A percentile compares a stretch with the other conserved stretches of the same genome.
Conservation (phyloP, 2,113 vertebrate species). For the Coptodon bakossiorum region DNA sequence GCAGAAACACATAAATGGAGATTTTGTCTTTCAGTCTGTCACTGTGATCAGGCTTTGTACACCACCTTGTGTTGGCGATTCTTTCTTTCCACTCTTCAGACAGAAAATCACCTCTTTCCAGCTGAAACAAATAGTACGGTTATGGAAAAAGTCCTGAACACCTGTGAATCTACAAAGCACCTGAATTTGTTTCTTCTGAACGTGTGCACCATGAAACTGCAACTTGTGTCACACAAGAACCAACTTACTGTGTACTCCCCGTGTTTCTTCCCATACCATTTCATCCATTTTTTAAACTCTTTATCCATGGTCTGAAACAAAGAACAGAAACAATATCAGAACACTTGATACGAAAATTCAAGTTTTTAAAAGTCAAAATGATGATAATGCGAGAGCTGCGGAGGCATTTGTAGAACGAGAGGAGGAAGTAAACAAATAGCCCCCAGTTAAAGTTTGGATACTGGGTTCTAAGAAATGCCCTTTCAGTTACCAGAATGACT, state of each 20-base stretch:
- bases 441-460: not conserved
- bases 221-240: not conserved
- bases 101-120: slow-evolving; percentile 97
- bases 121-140: slow-evolving; percentile 63
- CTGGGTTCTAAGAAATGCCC: not conserved
- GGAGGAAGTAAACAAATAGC: not conserved
- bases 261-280: slow-evolving; percentile 99
- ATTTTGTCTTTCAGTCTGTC: not conserved
- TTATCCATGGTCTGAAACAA: slow-evolving; percentile 89
- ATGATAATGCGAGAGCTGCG: not conserved
- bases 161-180: not conserved
- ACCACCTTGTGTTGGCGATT: slow-evolving; percentile 96
- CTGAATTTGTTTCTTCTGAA: not conserved
- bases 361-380: not conserved
- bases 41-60: not conserved
- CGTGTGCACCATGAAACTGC: not conserved
- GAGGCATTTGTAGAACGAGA: not conserved
- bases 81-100: slow-evolving; percentile 98
- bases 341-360: not conserved
- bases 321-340: not conserved
- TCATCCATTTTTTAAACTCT: slow-evolving; percentile 99
- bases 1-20: not conserved
- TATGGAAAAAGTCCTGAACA: not conserved
- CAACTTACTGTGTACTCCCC: slow-evolving; percentile 97
- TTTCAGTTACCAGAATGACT: not conserved